A percentile compares a stretch with the other conserved stretches of the same genome.
Evolutionary conservation across 2,888 invertebrate species (phyloP).

Genomic region (Lampropteryx suffumata): DNA sequence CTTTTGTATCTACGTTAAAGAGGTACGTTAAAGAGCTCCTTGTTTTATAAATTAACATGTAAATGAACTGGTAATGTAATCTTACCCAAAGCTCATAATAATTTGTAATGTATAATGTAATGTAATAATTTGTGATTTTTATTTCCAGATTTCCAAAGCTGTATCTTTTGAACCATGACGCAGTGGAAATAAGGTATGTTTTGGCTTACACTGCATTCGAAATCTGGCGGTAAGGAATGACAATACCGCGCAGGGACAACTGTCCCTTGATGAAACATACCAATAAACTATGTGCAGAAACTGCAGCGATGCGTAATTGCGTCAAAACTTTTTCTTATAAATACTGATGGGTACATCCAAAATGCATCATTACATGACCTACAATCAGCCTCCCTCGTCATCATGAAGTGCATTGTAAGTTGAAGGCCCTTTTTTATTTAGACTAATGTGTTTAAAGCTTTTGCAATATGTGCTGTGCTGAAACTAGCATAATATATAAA

Average conservation of each 20-base stretch:
- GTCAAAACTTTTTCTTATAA: slow-evolving; percentile 70
- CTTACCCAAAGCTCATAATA: slow-evolving; percentile 28
- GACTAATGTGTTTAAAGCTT: no score
- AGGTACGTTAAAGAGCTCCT: slow-evolving; percentile 11
- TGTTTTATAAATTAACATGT: slow-evolving; percentile 28
- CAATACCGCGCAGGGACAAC: slow-evolving; percentile 53
- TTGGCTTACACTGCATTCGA: slow-evolving; percentile 9
- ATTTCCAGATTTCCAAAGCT: slow-evolving; percentile 17
- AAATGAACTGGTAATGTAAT: slow-evolving; percentile 36
- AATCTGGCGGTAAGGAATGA: slow-evolving; percentile 22
- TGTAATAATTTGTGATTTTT: slow-evolving; percentile 39
- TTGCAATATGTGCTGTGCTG: no score
- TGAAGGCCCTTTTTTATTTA: slow-evolving; percentile 1
- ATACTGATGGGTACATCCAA: slow-evolving; percentile 70
- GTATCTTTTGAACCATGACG: slow-evolving; percentile 6
- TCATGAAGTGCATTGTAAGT: slow-evolving; percentile 77
- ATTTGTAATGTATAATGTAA: slow-evolving; percentile 29
- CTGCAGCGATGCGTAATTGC: slow-evolving; percentile 68
- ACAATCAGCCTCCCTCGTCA: slow-evolving; percentile 37
- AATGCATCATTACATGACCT: slow-evolving; percentile 71
- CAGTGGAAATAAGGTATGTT: slow-evolving; percentile 13
- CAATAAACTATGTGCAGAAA: slow-evolving; percentile 66
- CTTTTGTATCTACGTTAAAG: no score
- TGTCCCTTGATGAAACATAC: slow-evolving; percentile 59
- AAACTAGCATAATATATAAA: no score